A percentile compares a stretch with the other conserved stretches of the same genome.
phyloP scores from a whole-genome alignment of 2,797 vertebrate genomes.

The Masticophis lateralis region DNA sequence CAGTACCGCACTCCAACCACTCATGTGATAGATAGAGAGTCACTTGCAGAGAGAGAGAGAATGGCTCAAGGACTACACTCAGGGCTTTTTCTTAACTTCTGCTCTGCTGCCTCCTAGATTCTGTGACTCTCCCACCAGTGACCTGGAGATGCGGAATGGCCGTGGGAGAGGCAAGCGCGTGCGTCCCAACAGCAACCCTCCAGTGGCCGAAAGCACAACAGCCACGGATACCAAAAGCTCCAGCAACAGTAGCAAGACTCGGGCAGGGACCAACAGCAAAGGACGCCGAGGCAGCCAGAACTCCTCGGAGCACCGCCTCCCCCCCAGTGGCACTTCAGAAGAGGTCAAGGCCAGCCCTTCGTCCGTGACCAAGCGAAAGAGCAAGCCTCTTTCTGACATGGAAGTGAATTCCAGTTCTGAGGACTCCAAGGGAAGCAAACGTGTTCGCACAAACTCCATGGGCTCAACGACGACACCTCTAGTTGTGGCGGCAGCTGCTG shows the following conservation, averaged over 20 bases:
- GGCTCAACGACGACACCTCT: slow-evolving; percentile 76
- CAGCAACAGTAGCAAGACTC: slow-evolving; percentile 90
- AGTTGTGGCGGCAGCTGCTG: not conserved
- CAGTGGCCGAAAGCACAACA: slow-evolving; percentile 85
- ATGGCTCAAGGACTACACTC: not conserved
- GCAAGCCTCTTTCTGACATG: slow-evolving; percentile 94
- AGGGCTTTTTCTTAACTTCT: not conserved
- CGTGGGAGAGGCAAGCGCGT: slow-evolving; percentile 94
- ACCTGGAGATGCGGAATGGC: slow-evolving; percentile 98
- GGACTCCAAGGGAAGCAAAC: slow-evolving; percentile 98
- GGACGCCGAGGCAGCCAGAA: slow-evolving; percentile 95
- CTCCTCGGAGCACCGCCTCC: slow-evolving; percentile 91
- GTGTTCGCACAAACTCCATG: slow-evolving; percentile 95
- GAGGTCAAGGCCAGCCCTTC: slow-evolving; percentile 96
- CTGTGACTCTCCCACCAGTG: slow-evolving; percentile 98
- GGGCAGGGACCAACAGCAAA: slow-evolving; percentile 92
- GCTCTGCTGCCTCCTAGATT: slow-evolving; percentile 76
- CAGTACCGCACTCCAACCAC: too few species aligned
- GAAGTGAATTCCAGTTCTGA: slow-evolving; percentile 98
- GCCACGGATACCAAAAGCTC: slow-evolving; percentile 83
- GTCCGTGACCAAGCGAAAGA: slow-evolving; percentile 90
- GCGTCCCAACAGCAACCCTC: slow-evolving; percentile 94
- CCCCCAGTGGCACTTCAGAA: slow-evolving; percentile 83
- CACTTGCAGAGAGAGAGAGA: not conserved
- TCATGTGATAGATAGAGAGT: too few species aligned